phyloP scores from a whole-genome alignment of 2,113 vertebrate species.

The Taurulus bubalis region DNA sequence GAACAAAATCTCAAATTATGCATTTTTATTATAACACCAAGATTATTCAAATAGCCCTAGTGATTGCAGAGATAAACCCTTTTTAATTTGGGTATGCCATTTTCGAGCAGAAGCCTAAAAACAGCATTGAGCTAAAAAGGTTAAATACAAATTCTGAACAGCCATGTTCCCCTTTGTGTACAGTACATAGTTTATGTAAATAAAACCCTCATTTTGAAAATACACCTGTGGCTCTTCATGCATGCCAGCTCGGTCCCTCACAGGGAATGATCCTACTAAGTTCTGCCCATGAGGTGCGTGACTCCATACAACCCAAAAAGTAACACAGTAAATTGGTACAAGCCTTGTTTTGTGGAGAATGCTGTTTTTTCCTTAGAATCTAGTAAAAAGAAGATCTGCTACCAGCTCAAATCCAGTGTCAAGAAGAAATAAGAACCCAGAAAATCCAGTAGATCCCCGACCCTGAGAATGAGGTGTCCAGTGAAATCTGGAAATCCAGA shows the following conservation, averaged over 20 bases:
- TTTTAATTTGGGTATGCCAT: no score
- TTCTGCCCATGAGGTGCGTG: background rate
- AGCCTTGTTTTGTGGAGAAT: background rate
- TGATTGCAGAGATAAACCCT: no score
- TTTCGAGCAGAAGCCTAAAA: no score
- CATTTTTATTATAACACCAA: no score
- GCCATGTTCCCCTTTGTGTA: constrained; percentile 1
- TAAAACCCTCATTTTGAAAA: background rate
- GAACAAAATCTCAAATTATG: no score
- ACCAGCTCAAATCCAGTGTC: background rate
- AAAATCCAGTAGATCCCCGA: background rate
- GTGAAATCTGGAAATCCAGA: constrained; percentile 23
- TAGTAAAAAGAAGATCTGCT: background rate
- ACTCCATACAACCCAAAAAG: constrained; percentile 1
- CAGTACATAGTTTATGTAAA: background rate
- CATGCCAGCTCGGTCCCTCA: background rate
- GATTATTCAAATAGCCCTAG: no score
- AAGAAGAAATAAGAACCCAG: background rate
- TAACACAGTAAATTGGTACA: background rate
- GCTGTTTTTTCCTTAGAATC: background rate
- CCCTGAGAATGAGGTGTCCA: background rate
- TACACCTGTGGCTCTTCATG: background rate
- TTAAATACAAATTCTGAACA: background rate
- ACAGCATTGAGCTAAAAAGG: no score
- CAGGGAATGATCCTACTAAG: background rate